Evolutionary conservation across 35 echinoderm and acorn worm genomes (phyloP).

Genomic region (Heliocidaris erythrogramma): DNA sequence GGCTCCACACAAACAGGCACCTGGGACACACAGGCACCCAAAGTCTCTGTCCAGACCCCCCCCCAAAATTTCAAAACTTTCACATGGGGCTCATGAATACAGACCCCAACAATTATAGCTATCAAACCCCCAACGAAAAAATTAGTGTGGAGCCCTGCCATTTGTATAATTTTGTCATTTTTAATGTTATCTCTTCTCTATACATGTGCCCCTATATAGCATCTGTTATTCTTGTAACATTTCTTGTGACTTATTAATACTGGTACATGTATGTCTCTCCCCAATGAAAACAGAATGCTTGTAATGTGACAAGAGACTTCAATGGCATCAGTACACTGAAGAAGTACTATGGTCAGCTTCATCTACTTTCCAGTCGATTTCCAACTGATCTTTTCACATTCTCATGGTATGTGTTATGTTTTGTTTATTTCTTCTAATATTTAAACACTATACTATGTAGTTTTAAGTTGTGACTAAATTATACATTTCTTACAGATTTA

Average conservation of each 20-base stretch:
- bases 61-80: too few species aligned
- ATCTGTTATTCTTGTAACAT: neutral
- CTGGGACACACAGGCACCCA: too few species aligned
- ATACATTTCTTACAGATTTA: too few species aligned
- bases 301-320: conserved; percentile 91
- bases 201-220: too few species aligned
- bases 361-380: conserved; percentile 82
- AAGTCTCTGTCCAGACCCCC: too few species aligned
- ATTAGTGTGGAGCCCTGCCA: too few species aligned
- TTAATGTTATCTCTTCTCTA: too few species aligned
- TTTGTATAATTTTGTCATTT: too few species aligned
- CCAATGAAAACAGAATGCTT: conserved; percentile 71
- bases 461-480: neutral
- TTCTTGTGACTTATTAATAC: neutral
- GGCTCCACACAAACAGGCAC: too few species aligned
- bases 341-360: conserved; percentile 98
- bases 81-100: too few species aligned
- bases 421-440: neutral
- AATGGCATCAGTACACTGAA: conserved; percentile 94
- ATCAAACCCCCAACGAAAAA: too few species aligned
- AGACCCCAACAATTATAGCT: too few species aligned
- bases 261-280: neutral
- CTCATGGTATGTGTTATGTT: conserved; percentile 70
- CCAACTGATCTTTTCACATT: conserved; percentile 66
- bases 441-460: neutral